Evolutionary conservation across 2,797 vertebrate genomes (phyloP).

Genomic region (Denticeps clupeoides): DNA sequence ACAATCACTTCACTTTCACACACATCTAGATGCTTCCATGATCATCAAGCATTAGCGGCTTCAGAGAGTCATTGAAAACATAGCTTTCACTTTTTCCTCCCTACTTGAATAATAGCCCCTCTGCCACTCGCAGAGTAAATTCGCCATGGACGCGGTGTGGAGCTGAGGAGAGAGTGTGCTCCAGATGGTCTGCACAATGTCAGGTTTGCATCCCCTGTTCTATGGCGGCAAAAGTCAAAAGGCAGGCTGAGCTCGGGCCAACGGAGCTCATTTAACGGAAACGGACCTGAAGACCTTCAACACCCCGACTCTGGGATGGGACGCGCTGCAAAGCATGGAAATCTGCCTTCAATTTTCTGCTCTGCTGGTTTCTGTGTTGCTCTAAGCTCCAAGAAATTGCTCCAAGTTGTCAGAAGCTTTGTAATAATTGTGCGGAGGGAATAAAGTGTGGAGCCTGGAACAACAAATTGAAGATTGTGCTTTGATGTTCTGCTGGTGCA

Average conservation of each 20-base stretch:
- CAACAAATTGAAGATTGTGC: slow-evolving; percentile 16
- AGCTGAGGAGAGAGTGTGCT: slow-evolving; percentile 12
- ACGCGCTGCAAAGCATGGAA: slow-evolving; percentile 27
- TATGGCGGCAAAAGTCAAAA: too few relatives aligned
- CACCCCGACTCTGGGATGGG: slow-evolving; percentile 25
- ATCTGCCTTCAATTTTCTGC: slow-evolving; percentile 43
- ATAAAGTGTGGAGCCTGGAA: slow-evolving; percentile 21
- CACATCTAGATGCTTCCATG: neutral
- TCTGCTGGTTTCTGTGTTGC: slow-evolving; percentile 28
- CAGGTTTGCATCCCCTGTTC: too few relatives aligned
- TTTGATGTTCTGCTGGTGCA: slow-evolving; percentile 1
- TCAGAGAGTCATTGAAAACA: too few relatives aligned
- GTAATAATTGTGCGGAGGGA: slow-evolving; percentile 15
- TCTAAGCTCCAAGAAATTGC: slow-evolving; percentile 22
- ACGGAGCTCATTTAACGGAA: slow-evolving; percentile 10
- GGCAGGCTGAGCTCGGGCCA: slow-evolving; percentile 20
- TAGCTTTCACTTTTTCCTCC: neutral
- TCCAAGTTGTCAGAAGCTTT: slow-evolving; percentile 17
- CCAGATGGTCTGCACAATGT: slow-evolving; percentile 14
- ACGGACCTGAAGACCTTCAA: slow-evolving; percentile 12
- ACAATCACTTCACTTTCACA: too few relatives aligned
- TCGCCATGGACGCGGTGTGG: slow-evolving; percentile 9
- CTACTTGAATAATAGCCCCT: slow-evolving; percentile 1
- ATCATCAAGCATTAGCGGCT: too few relatives aligned
- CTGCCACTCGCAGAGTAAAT: slow-evolving; percentile 12